A percentile compares a stretch with the other conserved stretches of the same genome.
These are phyloP conservation scores for Leptatherina wallacei DNA, from an alignment of 2,797 vertebrate species.

Conservation along the genomic window DNA sequence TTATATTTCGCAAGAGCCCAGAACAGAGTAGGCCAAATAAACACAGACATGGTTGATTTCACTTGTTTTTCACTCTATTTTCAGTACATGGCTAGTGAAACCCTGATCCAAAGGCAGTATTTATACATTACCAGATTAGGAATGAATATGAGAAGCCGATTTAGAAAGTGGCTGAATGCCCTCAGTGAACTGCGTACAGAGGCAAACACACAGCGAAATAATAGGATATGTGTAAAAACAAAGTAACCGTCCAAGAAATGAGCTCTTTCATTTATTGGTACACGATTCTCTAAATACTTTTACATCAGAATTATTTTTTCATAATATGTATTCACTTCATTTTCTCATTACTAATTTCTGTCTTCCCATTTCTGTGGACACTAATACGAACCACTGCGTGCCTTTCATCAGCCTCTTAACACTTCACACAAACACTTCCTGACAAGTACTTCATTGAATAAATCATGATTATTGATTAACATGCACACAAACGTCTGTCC, in stretches of 20 bases:
- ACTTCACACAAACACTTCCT: constrained; percentile 75
- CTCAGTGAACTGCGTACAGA: constrained; percentile 54
- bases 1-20: constrained; percentile 68
- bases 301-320: constrained; percentile 24
- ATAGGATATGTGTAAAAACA: constrained; percentile 14
- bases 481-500: constrained; percentile 69
- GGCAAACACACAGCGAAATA: constrained; percentile 17
- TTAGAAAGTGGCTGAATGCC: constrained; percentile 56
- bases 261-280: background rate
- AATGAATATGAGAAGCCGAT: constrained; percentile 64
- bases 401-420: constrained; percentile 69
- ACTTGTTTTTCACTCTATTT: constrained; percentile 76
- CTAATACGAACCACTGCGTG: constrained; percentile 52
- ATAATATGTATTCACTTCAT: constrained; percentile 23
- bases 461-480: constrained; percentile 85
- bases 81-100: constrained; percentile 58
- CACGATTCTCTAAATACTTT: constrained; percentile 25
- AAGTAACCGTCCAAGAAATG: constrained; percentile 1
- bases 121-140: constrained; percentile 74
- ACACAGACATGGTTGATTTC: constrained; percentile 71
- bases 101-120: constrained; percentile 64
- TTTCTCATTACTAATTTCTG: constrained; percentile 35
- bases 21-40: constrained; percentile 68
- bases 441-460: constrained; percentile 79
- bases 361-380: constrained; percentile 48